Percentiles rank a stretch among this genome's conserved stretches.
Evolutionary conservation across 2,113 vertebrate species (phyloP).

Genomic region (Anoplopoma fimbria): DNA sequence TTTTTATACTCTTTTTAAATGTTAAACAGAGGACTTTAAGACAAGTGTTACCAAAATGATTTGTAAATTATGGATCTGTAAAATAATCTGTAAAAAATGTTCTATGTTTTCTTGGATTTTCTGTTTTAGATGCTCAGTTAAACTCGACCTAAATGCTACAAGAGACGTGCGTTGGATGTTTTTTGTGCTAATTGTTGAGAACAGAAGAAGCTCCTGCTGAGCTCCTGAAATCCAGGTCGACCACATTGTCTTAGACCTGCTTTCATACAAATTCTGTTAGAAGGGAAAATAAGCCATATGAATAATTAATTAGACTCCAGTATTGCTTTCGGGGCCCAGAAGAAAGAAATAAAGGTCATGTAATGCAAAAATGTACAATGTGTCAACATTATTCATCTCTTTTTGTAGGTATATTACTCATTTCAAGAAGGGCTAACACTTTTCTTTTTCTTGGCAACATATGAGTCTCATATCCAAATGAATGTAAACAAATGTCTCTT

Average conservation of each 20-base stretch:
- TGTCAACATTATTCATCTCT: conserved; percentile 6
- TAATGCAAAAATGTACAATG: conserved; percentile 44
- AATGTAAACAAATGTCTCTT: not conserved
- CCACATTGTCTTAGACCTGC: conserved; percentile 49
- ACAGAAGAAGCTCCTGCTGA: conserved; percentile 42
- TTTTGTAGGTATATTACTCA: not conserved
- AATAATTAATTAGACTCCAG: conserved; percentile 58
- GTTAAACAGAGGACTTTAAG: not conserved
- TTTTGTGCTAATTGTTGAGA: not conserved
- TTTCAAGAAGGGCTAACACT: not conserved
- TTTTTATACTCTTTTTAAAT: not conserved
- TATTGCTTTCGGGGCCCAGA: conserved; percentile 23
- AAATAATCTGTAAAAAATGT: not conserved
- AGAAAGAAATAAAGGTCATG: conserved; percentile 55
- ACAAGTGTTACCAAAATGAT: not conserved
- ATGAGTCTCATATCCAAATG: not conserved
- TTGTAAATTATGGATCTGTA: not conserved
- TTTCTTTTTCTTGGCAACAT: not conserved
- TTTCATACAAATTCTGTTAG: conserved; percentile 52
- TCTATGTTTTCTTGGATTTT: not conserved
- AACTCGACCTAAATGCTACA: not conserved
- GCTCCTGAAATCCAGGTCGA: conserved; percentile 52
- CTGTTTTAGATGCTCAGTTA: not conserved
- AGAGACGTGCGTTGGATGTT: not conserved
- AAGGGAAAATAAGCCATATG: conserved; percentile 34